Evolutionary conservation across 2,113 vertebrate species (phyloP), one percentile per base, ranked within the genome.

Genomic region (Pangasianodon gigas): DNA sequence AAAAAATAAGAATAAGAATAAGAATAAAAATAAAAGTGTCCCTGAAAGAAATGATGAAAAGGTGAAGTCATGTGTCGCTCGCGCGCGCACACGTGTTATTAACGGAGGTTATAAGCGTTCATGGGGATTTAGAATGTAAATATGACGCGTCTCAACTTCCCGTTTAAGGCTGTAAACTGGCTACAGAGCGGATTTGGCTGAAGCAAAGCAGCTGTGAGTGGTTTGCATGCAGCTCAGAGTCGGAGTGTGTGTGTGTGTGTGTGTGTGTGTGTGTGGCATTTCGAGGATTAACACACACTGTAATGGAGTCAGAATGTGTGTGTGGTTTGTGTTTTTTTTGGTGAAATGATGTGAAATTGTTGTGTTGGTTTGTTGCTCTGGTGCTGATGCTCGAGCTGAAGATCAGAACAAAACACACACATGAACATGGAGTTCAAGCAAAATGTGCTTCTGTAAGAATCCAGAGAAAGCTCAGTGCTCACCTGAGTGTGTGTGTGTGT

Each of bases 241-340:
- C 46, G 18, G 21, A 46, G 62, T 65, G 56, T 46, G 56, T 65
- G 58, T 48, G 58, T 65, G 24, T 46, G 37, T 29, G 83, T 65
- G 83, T 84, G 81, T 60, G 82, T 84, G 82, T 26, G 82, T 84
- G 83, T 62, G 81, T 58, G 52, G 6, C 19, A 46, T 48, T 14
- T 48, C 13, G 48, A 81, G 77, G 48, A 79, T 79, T 4, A 79
- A 48, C 19, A 77, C 26, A 44, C 44, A 26, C 44, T 48, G 77
- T 52, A 32, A 52, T 29, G 48, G 51, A 32, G n/a, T 56, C 6
- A 21, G 51, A n/a, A 10, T 32, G 4, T 37, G 80, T 52, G 77
- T 3, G 18, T 5, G 29, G 37, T 37, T 37, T 37, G 37, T 37
- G n/a, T n/a, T n/a, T 3, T 80, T 80, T 14, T n/a, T 51, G 26